These are phyloP conservation scores for Sesamia inferens DNA, from an alignment of 2,888 invertebrate species.

Conservation along the genomic window DNA sequence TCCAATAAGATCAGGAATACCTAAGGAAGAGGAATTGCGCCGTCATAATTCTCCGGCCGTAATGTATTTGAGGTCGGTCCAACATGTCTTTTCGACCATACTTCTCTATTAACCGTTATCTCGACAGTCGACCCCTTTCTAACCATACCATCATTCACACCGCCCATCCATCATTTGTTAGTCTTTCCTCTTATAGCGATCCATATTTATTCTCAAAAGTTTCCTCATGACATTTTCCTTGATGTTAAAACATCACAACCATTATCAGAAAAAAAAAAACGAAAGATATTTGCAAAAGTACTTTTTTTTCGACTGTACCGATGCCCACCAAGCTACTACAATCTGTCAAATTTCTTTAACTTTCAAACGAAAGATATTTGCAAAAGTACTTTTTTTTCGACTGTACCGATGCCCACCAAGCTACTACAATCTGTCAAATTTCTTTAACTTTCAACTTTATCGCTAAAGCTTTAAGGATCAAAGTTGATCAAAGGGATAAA, in stretches of 20 bases:
- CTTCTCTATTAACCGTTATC: not conserved
- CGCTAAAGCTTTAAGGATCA: too few species aligned
- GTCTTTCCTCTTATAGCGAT: not conserved
- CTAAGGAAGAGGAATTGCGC: not conserved
- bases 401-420: not conserved
- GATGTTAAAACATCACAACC: not conserved
- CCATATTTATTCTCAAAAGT: not conserved
- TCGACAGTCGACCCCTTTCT: not conserved
- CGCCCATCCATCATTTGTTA: not conserved
- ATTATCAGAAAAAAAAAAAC: not conserved
- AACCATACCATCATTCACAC: not conserved
- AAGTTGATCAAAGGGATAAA: too few species aligned
- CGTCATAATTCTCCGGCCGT: not conserved
- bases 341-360: too few species aligned
- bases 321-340: too few species aligned
- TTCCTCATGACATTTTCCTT: not conserved
- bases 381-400: too few species aligned
- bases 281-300: too few species aligned
- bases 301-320: not conserved
- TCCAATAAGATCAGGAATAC: not conserved
- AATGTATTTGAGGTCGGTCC: not conserved
- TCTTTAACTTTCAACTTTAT: too few species aligned
- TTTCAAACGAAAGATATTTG: too few species aligned
- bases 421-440: too few species aligned
- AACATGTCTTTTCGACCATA: not conserved